Evolutionary conservation across 1,140 invertebrate genomes (phyloP).

Genomic region (Rhynchophorus ferrugineus): DNA sequence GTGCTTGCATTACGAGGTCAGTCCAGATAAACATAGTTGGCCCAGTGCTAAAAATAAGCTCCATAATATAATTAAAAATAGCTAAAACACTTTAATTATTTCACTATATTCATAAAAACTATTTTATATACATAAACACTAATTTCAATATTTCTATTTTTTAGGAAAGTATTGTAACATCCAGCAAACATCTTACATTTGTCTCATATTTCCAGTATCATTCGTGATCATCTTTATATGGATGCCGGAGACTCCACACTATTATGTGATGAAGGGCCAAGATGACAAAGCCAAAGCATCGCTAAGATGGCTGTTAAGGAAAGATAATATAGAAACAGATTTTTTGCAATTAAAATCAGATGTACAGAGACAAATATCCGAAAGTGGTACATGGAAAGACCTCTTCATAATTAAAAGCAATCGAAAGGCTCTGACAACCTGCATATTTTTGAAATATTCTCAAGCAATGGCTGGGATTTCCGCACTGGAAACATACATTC

Average conservation of each 20-base stretch:
- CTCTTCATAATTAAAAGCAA: slow-evolving; percentile 31
- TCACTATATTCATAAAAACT: no score
- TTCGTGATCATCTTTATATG: slow-evolving; percentile 12
- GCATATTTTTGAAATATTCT: slow-evolving; percentile 23
- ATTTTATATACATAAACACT: no score
- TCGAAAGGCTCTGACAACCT: slow-evolving; percentile 27
- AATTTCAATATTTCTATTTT: no score
- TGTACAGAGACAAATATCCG: slow-evolving; percentile 28
- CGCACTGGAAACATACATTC: slow-evolving; percentile 25
- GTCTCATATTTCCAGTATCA: no score
- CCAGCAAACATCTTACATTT: no score
- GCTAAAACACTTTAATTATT: no score
- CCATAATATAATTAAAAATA: no score
- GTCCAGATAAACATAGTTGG: no score
- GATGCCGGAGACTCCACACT: slow-evolving; percentile 37
- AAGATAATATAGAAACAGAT: slow-evolving; percentile 27
- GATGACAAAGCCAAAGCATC: slow-evolving; percentile 26
- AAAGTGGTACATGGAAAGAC: slow-evolving; percentile 24
- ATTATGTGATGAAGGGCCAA: slow-evolving; percentile 27
- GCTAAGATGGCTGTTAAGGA: slow-evolving; percentile 43
- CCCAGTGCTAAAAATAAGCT: no score
- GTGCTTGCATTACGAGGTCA: no score
- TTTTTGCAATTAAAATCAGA: slow-evolving; percentile 27
- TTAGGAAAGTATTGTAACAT: no score
- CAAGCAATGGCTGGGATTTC: slow-evolving; percentile 31